Evolutionary conservation across 2,888 invertebrate genomes (phyloP).

Genomic region (Dasypolia templi): DNA sequence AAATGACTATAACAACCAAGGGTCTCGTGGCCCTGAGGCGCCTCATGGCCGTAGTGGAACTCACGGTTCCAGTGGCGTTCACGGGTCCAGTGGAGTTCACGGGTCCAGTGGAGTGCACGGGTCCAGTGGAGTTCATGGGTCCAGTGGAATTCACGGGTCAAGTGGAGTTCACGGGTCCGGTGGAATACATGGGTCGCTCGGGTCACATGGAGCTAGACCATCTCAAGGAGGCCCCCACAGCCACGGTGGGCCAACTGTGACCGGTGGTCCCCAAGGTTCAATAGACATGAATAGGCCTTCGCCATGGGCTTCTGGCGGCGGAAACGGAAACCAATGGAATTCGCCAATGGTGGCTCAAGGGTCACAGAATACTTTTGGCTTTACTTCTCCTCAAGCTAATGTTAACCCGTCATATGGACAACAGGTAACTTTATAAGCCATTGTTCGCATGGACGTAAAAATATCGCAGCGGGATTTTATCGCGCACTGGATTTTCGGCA

Average conservation of each 20-base stretch:
- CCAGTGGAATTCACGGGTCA: slow-evolving; percentile 3
- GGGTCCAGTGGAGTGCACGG: slow-evolving; percentile 12
- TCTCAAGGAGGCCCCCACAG: slow-evolving; percentile 36
- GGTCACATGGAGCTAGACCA: slow-evolving; percentile 25
- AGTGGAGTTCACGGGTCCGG: neutral
- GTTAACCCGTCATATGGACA: slow-evolving; percentile 59
- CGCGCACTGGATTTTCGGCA: no score
- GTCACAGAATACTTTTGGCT: slow-evolving; percentile 63
- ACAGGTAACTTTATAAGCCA: slow-evolving; percentile 71
- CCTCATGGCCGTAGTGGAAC: slow-evolving; percentile 27
- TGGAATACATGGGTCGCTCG: slow-evolving; percentile 19
- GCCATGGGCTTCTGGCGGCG: slow-evolving; percentile 65
- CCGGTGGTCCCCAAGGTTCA: slow-evolving; percentile 24
- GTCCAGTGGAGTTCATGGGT: slow-evolving; percentile 3
- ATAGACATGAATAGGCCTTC: slow-evolving; percentile 50
- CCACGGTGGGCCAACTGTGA: slow-evolving; percentile 16
- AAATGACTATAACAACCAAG: slow-evolving; percentile 54
- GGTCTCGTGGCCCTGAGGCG: slow-evolving; percentile 25
- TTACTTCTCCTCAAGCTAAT: slow-evolving; percentile 46
- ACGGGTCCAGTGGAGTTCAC: slow-evolving; percentile 21
- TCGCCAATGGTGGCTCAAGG: slow-evolving; percentile 46
- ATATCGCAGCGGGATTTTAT: no score
- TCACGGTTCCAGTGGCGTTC: slow-evolving; percentile 24
- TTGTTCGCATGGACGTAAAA: no score
- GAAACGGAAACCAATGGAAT: slow-evolving; percentile 49